Evolutionary conservation across 2,888 invertebrate species (phyloP).

Genomic region (Hirtodrosophila histrioides): DNA sequence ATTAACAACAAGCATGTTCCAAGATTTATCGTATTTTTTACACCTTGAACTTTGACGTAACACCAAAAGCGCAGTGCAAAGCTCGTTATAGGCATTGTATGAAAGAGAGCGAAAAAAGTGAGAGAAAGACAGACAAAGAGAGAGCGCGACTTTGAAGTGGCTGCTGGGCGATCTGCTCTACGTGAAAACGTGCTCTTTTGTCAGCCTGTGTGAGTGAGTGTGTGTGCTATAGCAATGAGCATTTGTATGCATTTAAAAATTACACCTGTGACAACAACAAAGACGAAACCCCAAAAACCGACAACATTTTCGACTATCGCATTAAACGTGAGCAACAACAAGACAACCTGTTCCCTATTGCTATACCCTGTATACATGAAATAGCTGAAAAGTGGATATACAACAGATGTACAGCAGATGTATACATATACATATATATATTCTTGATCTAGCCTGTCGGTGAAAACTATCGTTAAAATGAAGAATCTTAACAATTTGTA

Average conservation of each 20-base stretch:
- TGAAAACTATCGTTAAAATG: no score
- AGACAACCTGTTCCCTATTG: slow-evolving; percentile 37
- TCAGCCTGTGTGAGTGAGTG: slow-evolving; percentile 2
- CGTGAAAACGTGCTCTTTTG: slow-evolving; percentile 21
- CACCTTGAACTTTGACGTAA: slow-evolving; percentile 75
- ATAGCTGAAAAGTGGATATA: no score
- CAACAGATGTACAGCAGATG: no score
- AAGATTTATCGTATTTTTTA: slow-evolving; percentile 57
- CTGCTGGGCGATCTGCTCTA: slow-evolving; percentile 11
- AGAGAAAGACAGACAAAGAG: not conserved
- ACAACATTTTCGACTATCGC: slow-evolving; percentile 19
- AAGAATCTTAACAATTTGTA: no score
- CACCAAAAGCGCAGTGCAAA: slow-evolving; percentile 45
- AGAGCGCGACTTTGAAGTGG: not conserved
- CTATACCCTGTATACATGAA: no score
- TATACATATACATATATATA: no score
- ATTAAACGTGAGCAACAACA: not conserved
- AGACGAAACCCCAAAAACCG: not conserved
- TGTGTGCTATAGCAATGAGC: slow-evolving; percentile 26
- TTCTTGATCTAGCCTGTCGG: no score
- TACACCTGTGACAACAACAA: slow-evolving; percentile 41
- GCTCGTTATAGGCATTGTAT: slow-evolving; percentile 22
- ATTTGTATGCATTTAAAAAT: slow-evolving; percentile 26
- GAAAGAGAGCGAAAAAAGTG: not conserved
- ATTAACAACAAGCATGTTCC: slow-evolving; percentile 32